phyloP scores from a whole-genome alignment of 2,797 vertebrate species.

The Propithecus deckenii region DNA sequence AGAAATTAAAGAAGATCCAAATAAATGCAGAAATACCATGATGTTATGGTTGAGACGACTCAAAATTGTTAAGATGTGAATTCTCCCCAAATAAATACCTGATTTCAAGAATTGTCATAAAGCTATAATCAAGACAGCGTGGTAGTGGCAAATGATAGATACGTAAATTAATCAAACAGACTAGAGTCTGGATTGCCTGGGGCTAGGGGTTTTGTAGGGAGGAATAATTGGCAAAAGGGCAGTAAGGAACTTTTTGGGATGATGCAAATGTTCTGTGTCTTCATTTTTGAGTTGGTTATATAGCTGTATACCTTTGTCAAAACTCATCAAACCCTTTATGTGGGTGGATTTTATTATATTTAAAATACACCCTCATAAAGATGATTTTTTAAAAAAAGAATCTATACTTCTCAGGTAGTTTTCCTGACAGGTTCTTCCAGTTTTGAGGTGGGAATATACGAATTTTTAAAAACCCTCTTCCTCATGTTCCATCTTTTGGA shows the following conservation, averaged over 20 bases:
- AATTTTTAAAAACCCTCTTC: background rate
- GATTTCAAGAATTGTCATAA: background rate
- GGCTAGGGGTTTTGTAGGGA: background rate
- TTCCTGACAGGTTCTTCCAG: background rate
- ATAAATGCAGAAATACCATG: background rate
- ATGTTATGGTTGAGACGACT: background rate
- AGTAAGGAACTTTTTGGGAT: background rate
- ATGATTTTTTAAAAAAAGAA: background rate
- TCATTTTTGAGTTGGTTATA: background rate
- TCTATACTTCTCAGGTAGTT: background rate
- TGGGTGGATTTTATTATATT: background rate
- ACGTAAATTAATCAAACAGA: background rate
- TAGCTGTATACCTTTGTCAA: background rate
- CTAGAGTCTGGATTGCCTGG: background rate
- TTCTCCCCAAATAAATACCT: background rate
- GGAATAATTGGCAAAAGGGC: background rate
- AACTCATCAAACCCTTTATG: background rate
- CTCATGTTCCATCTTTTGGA: background rate
- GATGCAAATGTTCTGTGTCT: background rate
- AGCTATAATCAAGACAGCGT: background rate
- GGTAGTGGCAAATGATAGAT: background rate
- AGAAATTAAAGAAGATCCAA: background rate
- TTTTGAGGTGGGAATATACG: background rate
- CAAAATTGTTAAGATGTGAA: background rate
- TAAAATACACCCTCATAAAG: background rate